Percentiles rank a stretch among this genome's conserved stretches.
Evolutionary conservation across 2,113 vertebrate species (phyloP).

Genomic region (Amblyornis subalaris): DNA sequence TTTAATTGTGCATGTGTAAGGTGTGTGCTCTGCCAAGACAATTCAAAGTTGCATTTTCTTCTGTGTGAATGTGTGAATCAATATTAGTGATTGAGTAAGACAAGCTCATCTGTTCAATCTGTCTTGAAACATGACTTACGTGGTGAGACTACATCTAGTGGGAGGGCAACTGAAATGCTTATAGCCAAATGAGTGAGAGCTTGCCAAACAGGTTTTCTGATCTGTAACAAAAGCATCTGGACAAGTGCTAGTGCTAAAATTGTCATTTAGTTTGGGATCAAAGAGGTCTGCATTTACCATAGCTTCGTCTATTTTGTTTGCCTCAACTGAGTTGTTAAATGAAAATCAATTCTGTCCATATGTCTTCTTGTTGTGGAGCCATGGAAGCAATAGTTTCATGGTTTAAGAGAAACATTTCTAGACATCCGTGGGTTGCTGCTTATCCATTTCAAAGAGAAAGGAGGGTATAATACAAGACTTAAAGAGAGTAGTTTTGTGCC

Average conservation of each 20-base stretch:
- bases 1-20: constrained; percentile 53
- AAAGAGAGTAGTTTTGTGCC: neutral
- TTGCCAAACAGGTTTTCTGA: constrained; percentile 64
- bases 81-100: constrained; percentile 61
- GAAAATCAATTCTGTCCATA: neutral
- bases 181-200: constrained; percentile 39
- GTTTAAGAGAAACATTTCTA: neutral
- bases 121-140: constrained; percentile 57
- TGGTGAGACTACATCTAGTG: constrained; percentile 47
- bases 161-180: constrained; percentile 52
- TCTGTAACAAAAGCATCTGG: constrained; percentile 65
- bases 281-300: constrained; percentile 18
- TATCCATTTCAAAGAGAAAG: neutral
- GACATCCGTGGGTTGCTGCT: neutral
- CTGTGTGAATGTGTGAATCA: constrained; percentile 33
- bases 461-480: neutral
- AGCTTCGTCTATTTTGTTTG: constrained; percentile 20
- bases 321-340: constrained; percentile 1
- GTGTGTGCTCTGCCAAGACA: constrained; percentile 17
- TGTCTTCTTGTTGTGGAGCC: neutral
- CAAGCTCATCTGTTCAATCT: constrained; percentile 60
- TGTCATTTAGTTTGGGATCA: constrained; percentile 42
- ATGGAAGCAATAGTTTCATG: neutral
- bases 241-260: constrained; percentile 45
- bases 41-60: constrained; percentile 56